Evolutionary conservation across 2,797 vertebrate genomes (phyloP).

Genomic region (Naso thynnoides): DNA sequence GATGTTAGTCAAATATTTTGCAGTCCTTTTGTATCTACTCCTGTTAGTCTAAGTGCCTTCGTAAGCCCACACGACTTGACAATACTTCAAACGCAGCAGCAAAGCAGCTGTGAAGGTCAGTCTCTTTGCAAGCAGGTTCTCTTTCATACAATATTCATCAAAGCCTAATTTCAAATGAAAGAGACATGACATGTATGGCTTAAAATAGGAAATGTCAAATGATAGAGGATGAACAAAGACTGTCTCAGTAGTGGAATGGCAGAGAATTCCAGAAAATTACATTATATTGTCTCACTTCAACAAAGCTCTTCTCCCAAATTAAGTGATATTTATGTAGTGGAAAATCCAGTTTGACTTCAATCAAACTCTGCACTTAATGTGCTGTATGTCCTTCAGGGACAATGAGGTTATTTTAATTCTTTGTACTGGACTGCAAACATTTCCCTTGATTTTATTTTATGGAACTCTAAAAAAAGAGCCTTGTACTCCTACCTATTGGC

Average conservation of each 20-base stretch:
- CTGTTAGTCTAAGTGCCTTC: conserved; percentile 67
- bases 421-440: conserved; percentile 18
- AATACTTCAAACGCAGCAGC: conserved; percentile 73
- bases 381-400: conserved; percentile 39
- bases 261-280: conserved; percentile 29
- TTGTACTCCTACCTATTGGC: conserved; percentile 22
- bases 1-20: conserved; percentile 76
- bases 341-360: conserved; percentile 20
- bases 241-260: conserved; percentile 30
- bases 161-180: conserved; percentile 82
- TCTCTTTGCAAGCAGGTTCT: conserved; percentile 68
- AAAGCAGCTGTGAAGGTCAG: conserved; percentile 80
- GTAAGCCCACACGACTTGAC: conserved; percentile 71
- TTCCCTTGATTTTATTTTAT: conserved; percentile 33
- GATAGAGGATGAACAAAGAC: conserved; percentile 66
- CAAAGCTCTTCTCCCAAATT: conserved; percentile 21
- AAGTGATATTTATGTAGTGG: conserved; percentile 23
- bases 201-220: conserved; percentile 73
- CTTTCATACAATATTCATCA: conserved; percentile 85
- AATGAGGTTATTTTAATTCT: conserved; percentile 27
- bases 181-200: conserved; percentile 69
- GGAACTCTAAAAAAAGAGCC: conserved; percentile 29
- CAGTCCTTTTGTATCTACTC: conserved; percentile 61
- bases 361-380: conserved; percentile 29
- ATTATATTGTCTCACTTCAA: conserved; percentile 18